A percentile compares a stretch with the other conserved stretches of the same genome.
phyloP scores from a whole-genome alignment of 2,888 invertebrate species.

The Drosophila falleni region DNA sequence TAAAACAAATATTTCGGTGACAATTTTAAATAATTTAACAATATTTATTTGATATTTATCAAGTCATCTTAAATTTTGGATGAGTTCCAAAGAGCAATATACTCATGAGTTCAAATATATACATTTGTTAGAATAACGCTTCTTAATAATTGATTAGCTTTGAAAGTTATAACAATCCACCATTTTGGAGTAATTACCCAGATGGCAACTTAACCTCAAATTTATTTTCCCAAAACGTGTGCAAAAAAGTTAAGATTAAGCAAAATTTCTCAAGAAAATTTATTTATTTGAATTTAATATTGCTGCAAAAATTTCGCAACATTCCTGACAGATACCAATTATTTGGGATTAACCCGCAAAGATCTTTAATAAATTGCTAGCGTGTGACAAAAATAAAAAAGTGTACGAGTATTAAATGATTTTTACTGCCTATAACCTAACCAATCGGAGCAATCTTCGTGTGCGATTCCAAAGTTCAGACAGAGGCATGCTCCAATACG shows the following conservation, averaged over 20 bases:
- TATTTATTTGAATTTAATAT: not conserved
- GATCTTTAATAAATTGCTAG: conserved; percentile 2
- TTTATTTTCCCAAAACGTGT: conserved; percentile 21
- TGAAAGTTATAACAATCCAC: conserved; percentile 2
- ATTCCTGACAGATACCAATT: not conserved
- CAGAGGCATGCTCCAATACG: conserved; percentile 60
- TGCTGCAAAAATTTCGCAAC: conserved; percentile 8
- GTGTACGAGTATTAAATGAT: conserved; percentile 30
- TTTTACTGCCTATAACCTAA: conserved; percentile 47
- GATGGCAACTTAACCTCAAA: conserved; percentile 44
- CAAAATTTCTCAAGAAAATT: not conserved
- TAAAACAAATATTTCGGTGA: not conserved
- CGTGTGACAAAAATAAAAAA: conserved; percentile 21
- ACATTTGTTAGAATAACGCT: not conserved
- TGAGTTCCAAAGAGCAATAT: not conserved
- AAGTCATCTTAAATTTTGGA: not conserved
- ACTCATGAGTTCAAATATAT: not conserved
- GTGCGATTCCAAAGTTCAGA: conserved; percentile 73
- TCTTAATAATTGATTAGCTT: conserved; percentile 7
- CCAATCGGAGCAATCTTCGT: conserved; percentile 63
- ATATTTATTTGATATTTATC: not conserved
- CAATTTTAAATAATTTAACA: not conserved
- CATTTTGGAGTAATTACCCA: conserved; percentile 29
- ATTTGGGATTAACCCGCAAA: conserved; percentile 12
- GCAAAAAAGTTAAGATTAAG: conserved; percentile 18